These are phyloP conservation scores for Lithophane semibrunnea DNA, from an alignment of 2,888 invertebrate genomes.

Conservation along the genomic window DNA sequence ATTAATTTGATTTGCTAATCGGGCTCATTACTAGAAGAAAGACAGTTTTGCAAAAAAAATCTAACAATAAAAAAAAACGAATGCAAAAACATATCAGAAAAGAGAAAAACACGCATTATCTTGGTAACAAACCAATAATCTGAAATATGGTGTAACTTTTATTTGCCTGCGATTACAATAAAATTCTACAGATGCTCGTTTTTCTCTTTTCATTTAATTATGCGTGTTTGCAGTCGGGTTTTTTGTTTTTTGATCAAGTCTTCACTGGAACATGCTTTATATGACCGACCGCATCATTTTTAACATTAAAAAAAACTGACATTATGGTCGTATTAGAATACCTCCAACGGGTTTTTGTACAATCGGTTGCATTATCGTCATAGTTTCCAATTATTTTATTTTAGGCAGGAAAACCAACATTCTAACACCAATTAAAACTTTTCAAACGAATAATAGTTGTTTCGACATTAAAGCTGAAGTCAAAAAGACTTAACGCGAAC, in stretches of 20 bases:
- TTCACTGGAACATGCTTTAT: background rate
- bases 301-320: background rate
- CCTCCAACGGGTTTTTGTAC: background rate
- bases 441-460: conserved; percentile 31
- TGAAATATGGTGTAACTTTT: no score
- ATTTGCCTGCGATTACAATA: no score
- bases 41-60: no score
- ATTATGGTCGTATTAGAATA: background rate
- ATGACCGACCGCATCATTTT: background rate
- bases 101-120: no score
- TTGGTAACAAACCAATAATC: no score
- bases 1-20: no score
- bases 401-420: background rate
- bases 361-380: background rate
- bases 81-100: no score
- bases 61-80: no score
- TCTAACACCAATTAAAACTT: conserved; percentile 36
- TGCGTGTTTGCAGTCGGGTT: no score
- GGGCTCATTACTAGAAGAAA: background rate
- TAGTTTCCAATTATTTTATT: background rate
- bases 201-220: no score
- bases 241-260: no score
- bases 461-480: conserved; percentile 14
- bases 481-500: conserved; percentile 36
- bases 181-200: no score